phyloP scores from a whole-genome alignment of 1,140 invertebrate species.

The Linepithema humile region DNA sequence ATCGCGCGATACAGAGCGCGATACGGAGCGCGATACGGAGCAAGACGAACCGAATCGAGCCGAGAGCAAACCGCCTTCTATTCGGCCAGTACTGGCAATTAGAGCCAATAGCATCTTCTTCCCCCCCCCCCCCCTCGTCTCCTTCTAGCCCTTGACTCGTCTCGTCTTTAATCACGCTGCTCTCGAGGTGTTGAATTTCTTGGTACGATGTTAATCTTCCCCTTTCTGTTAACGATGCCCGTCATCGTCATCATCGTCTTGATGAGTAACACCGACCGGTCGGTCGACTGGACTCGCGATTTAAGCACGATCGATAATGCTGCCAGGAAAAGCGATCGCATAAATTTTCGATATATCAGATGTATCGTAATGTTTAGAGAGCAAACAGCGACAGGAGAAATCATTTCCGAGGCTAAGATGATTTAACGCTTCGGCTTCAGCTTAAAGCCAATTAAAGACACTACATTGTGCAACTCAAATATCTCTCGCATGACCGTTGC shows the following conservation, averaged over 20 bases:
- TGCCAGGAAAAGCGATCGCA: not conserved
- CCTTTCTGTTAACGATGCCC: slow-evolving; percentile 42
- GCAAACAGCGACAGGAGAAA: not conserved
- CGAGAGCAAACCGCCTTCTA: slow-evolving; percentile 53
- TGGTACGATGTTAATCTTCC: slow-evolving; percentile 63
- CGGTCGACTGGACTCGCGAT: slow-evolving; percentile 28
- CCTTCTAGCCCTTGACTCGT: not conserved
- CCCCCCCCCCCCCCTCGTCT: slow-evolving; percentile 4
- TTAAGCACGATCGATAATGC: slow-evolving; percentile 46
- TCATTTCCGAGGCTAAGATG: not conserved
- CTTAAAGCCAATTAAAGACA: not conserved
- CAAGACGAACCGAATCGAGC: not conserved
- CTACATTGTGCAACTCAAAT: not conserved
- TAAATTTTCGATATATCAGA: slow-evolving; percentile 2
- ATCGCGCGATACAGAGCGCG: slow-evolving; percentile 35
- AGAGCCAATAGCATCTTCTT: slow-evolving; percentile 62
- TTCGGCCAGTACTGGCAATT: slow-evolving; percentile 65
- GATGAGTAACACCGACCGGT: slow-evolving; percentile 41
- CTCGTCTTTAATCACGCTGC: slow-evolving; percentile 59
- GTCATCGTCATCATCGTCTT: slow-evolving; percentile 36
- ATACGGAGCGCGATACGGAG: not conserved
- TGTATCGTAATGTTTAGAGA: not conserved
- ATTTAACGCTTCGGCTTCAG: not conserved
- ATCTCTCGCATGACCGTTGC: not conserved
- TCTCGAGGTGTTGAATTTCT: slow-evolving; percentile 71